These are phyloP conservation scores for Scaptodrosophila latifasciaeformis DNA, from an alignment of 2,888 invertebrate species.

Conservation along the genomic window DNA sequence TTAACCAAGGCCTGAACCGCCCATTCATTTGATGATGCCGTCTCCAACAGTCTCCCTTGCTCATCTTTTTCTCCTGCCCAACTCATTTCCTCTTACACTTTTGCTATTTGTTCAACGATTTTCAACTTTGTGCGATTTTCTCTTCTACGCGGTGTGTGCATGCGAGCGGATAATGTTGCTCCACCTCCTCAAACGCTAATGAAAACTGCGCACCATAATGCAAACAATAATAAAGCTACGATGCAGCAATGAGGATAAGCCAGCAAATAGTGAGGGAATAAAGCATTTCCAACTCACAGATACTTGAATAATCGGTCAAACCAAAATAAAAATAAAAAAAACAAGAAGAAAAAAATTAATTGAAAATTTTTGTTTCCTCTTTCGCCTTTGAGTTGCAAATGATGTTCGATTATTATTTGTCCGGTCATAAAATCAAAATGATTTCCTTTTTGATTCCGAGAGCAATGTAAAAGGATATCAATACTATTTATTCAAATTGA, in stretches of 20 bases:
- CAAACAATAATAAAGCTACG: slow-evolving; percentile 34
- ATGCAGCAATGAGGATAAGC: background rate
- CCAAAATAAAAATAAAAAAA: background rate
- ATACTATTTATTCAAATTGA: too few species aligned
- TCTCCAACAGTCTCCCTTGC: too few species aligned
- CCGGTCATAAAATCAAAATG: slow-evolving; percentile 53
- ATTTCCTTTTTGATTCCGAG: too few species aligned
- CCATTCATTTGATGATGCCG: background rate
- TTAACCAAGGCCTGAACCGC: background rate
- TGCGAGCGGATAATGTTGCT: slow-evolving; percentile 1
- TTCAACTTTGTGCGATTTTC: slow-evolving; percentile 48
- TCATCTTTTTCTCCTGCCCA: background rate
- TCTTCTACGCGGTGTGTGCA: background rate
- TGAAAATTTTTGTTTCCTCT: too few species aligned
- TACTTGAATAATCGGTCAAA: slow-evolving; percentile 6
- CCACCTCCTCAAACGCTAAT: slow-evolving; percentile 37
- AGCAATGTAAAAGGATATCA: too few species aligned
- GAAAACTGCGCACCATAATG: slow-evolving; percentile 37
- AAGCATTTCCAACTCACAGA: background rate
- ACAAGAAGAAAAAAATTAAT: background rate
- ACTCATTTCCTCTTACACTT: background rate
- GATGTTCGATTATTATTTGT: slow-evolving; percentile 23
- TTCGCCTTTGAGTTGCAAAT: slow-evolving; percentile 13
- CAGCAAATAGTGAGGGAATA: background rate
- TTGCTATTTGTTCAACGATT: slow-evolving; percentile 47